phyloP scores from a whole-genome alignment of 1,140 invertebrate genomes.

The Hylaeus anthracinus region DNA sequence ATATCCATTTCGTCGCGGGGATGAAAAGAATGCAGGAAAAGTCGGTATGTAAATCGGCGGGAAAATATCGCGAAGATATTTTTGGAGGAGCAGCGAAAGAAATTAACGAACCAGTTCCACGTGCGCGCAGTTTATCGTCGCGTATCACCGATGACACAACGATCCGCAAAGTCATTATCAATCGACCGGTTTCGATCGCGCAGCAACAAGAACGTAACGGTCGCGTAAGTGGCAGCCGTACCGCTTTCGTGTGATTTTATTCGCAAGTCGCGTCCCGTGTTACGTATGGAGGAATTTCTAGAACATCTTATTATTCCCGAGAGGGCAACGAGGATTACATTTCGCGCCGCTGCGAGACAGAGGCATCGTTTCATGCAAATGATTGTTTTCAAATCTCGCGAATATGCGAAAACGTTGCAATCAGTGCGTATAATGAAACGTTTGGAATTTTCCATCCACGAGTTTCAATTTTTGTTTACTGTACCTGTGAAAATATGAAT shows the following conservation, averaged over 20 bases:
- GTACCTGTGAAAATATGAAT: too few relatives aligned
- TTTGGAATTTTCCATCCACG: too few relatives aligned
- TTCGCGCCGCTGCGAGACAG: not conserved
- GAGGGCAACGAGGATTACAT: not conserved
- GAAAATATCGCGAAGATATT: not conserved
- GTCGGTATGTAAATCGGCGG: not conserved
- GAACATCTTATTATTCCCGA: slow-evolving; percentile 2
- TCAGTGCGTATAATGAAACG: not conserved
- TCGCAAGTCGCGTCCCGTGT: not conserved
- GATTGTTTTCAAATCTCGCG: not conserved
- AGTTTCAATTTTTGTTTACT: too few relatives aligned
- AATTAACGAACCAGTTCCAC: not conserved
- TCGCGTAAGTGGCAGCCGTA: too few relatives aligned
- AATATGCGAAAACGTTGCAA: not conserved
- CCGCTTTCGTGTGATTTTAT: not conserved
- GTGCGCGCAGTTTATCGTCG: too few relatives aligned
- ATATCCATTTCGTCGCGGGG: too few relatives aligned
- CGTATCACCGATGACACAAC: not conserved
- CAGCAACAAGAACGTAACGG: too few relatives aligned
- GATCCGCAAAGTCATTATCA: not conserved
- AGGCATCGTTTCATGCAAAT: not conserved
- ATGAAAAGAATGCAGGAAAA: too few relatives aligned
- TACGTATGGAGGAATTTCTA: slow-evolving; percentile 6
- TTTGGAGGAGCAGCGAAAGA: not conserved
- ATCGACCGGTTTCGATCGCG: too few relatives aligned